Evolutionary conservation across 37 sponge, comb jelly and placozoan species (phyloP).

Genomic region (Lycopodina hypogea): DNA sequence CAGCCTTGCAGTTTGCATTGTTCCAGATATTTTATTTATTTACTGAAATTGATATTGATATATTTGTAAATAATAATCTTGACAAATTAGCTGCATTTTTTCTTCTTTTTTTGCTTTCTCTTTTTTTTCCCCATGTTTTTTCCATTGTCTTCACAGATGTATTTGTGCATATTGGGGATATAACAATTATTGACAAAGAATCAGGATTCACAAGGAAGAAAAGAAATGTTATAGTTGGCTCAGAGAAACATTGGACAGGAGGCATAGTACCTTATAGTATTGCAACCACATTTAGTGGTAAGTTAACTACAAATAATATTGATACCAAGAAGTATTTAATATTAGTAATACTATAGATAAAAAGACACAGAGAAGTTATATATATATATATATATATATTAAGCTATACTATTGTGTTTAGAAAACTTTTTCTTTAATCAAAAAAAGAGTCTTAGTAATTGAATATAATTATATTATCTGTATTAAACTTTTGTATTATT

Average conservation of each 20-base stretch:
- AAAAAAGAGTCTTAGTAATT: no score
- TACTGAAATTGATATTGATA: no score
- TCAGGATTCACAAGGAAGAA: not conserved
- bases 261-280: constrained; percentile 50
- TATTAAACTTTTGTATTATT: no score
- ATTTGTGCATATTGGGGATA: constrained; percentile 1
- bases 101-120: no score
- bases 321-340: not conserved
- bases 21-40: not conserved
- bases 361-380: not conserved
- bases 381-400: not conserved
- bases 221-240: not conserved
- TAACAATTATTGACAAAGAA: not conserved
- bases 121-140: no score
- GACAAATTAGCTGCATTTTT: no score
- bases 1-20: not conserved
- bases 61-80: no score
- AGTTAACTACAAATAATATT: not conserved
- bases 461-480: no score
- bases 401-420: not conserved
- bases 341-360: not conserved
- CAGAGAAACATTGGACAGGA: constrained; percentile 50
- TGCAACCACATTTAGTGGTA: constrained; percentile 38
- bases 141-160: no score
- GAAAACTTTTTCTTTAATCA: no score